Evolutionary conservation across 1,140 invertebrate genomes (phyloP), one percentile per base, ranked within the genome.

Genomic region (Pachyrhynchus sulphureomaculatus): DNA sequence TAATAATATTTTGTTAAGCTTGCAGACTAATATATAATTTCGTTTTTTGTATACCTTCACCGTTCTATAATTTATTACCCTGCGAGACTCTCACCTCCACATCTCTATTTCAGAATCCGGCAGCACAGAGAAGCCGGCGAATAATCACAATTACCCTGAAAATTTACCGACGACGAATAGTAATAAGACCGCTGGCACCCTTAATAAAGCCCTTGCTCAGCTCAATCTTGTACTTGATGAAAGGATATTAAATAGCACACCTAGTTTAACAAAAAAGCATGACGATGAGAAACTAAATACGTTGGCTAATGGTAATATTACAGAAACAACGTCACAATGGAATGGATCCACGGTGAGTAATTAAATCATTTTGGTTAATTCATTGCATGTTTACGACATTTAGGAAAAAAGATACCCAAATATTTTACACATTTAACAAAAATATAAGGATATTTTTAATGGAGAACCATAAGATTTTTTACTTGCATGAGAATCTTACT

Each of bases 321-420:
- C 37, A n/a, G 57, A 60, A 9, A 48, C 37, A 12, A 23, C 34
- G 32, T 41, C 52, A 26, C 39, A 62, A 36, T 55, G 59, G 59
- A 62, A 62, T 26, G 42, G 34, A 10, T 67, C 62, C 12, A 48
- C 29, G 59, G 52, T 48, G 21, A 56, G 42, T 56, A 45, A 5
- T 48, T 48, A 55, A 55, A 54, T 44, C 24, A 26, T n/a, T n/a
- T n/a, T n/a, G n/a, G n/a, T n/a, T n/a, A n/a, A n/a, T n/a, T n/a
- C n/a, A n/a, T n/a, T n/a, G n/a, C n/a, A n/a, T n/a, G n/a, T n/a
- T n/a, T n/a, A n/a, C n/a, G n/a, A n/a, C n/a, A n/a, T n/a, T n/a
- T n/a, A n/a, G n/a, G n/a, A n/a, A n/a, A n/a, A n/a, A n/a, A n/a
- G n/a, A n/a, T n/a, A n/a, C n/a, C n/a, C n/a, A n/a, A n/a, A n/a